These are phyloP conservation scores for Cephus pulcher DNA, from an alignment of 2,888 invertebrate genomes.

Conservation along the genomic window DNA sequence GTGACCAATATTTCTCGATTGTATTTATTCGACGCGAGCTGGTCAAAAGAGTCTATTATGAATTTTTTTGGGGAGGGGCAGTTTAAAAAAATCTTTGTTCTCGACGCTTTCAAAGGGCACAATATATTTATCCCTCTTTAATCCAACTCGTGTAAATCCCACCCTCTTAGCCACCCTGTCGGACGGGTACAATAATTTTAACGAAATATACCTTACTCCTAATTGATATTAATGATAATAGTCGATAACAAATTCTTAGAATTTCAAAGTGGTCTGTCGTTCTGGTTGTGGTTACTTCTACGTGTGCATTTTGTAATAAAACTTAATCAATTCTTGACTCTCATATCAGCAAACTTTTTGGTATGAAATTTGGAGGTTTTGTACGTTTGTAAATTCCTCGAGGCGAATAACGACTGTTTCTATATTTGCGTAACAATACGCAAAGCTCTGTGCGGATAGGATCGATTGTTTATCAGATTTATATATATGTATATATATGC, in stretches of 20 bases:
- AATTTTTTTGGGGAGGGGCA: neutral
- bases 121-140: neutral
- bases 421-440: neutral
- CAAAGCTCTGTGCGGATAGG: neutral
- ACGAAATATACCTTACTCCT: slow-evolving; percentile 32
- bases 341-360: slow-evolving; percentile 29
- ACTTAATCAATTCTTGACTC: slow-evolving; percentile 32
- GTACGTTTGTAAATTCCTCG: slow-evolving; percentile 35
- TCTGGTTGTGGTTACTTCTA: slow-evolving; percentile 45
- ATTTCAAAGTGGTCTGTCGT: slow-evolving; percentile 33
- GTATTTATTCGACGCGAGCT: no score
- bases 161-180: slow-evolving; percentile 18
- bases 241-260: slow-evolving; percentile 37
- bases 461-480: slow-evolving; percentile 1
- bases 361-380: slow-evolving; percentile 33
- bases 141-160: neutral
- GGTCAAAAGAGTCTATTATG: no score
- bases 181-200: slow-evolving; percentile 32
- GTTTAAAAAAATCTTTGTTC: neutral
- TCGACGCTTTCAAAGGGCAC: neutral
- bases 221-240: slow-evolving; percentile 41
- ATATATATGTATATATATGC: neutral
- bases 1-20: neutral
- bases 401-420: slow-evolving; percentile 5
- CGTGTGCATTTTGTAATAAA: slow-evolving; percentile 39